Evolutionary conservation across 2,888 invertebrate genomes (phyloP).

Genomic region (Scaptomyza cyrtandrae): DNA sequence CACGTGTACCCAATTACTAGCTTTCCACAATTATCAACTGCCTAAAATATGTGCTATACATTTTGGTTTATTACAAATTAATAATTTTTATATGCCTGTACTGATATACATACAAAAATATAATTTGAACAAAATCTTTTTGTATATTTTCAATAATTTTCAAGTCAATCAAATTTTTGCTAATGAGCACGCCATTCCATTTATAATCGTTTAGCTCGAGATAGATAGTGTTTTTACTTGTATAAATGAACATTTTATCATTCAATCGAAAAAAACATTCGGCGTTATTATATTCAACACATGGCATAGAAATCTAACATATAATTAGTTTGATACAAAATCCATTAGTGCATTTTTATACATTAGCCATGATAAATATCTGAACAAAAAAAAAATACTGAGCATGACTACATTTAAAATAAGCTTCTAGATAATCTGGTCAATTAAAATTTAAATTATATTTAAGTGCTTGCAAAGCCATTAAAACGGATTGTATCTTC

Average conservation of each 20-base stretch:
- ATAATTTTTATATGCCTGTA: neutral
- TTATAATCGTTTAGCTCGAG: neutral
- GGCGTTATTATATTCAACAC: neutral
- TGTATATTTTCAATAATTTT: neutral
- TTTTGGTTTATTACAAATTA: neutral
- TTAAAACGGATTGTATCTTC: slow-evolving; percentile 14
- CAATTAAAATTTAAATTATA: slow-evolving; percentile 25
- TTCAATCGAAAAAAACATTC: neutral
- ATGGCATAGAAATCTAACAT: neutral
- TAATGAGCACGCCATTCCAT: slow-evolving; percentile 9
- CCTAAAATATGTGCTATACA: neutral
- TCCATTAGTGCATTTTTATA: neutral
- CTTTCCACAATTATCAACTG: neutral
- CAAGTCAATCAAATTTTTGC: neutral
- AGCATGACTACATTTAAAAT: neutral
- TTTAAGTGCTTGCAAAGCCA: slow-evolving; percentile 16
- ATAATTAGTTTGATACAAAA: neutral
- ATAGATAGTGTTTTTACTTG: neutral
- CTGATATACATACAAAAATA: neutral
- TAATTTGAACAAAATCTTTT: neutral
- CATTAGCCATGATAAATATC: neutral
- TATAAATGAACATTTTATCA: slow-evolving; percentile 18
- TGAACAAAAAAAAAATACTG: neutral
- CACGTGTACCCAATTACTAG: neutral
- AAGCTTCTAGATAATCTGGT: slow-evolving; percentile 14